Percentiles rank a stretch among this genome's conserved stretches.
Evolutionary conservation across 2,113 vertebrate genomes (phyloP).

Genomic region (Colistium nudipinnis): DNA sequence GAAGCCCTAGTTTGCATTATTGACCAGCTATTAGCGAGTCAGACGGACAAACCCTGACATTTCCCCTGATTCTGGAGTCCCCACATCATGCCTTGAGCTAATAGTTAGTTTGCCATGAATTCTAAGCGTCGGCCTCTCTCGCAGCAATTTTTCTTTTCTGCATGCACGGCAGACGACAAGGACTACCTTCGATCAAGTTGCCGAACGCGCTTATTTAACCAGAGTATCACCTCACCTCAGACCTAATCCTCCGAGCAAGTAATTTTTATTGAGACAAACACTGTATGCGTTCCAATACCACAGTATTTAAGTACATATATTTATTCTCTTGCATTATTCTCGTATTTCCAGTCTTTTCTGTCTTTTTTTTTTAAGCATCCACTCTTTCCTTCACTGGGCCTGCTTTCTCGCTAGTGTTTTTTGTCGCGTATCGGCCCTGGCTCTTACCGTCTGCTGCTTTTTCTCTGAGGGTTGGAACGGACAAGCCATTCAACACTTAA

Average conservation of each 20-base stretch:
- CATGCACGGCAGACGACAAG: neutral
- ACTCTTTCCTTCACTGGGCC: neutral
- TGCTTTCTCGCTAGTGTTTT: neutral
- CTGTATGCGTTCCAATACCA: neutral
- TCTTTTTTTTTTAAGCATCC: neutral
- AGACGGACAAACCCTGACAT: neutral
- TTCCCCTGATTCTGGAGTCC: neutral
- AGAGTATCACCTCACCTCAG: neutral
- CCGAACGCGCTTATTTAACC: neutral
- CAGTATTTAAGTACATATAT: neutral
- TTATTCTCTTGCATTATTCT: neutral
- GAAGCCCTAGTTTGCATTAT: neutral
- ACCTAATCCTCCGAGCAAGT: neutral
- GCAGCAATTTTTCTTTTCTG: neutral
- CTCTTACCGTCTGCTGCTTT: conserved; percentile 1
- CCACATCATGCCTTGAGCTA: neutral
- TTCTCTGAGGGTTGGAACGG: conserved; percentile 20
- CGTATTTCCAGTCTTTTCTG: neutral
- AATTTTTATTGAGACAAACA: neutral
- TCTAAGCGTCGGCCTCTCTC: neutral
- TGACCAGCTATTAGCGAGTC: neutral
- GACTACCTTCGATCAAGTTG: neutral
- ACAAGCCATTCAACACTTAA: conserved; percentile 30
- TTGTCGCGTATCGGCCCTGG: neutral
- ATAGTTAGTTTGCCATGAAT: neutral